Evolutionary conservation across 2,888 invertebrate species (phyloP).

Genomic region (Callyntrura guangdongensis): DNA sequence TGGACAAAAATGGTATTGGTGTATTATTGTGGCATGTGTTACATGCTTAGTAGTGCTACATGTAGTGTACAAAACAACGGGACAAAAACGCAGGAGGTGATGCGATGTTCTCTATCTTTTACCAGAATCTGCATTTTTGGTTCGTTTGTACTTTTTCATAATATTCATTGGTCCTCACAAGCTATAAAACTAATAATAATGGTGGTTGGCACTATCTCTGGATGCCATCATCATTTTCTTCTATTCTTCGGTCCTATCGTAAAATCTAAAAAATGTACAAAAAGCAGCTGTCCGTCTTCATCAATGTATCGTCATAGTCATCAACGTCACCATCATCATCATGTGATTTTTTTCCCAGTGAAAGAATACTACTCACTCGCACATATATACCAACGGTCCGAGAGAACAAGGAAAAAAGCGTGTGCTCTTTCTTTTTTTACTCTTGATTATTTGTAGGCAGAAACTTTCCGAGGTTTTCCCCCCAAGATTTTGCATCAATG

Average conservation of each 20-base stretch:
- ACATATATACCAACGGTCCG: background rate
- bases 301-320: background rate
- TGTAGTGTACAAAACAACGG: constrained; percentile 27
- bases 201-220: constrained; percentile 64
- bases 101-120: constrained; percentile 20
- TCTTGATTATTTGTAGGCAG: constrained; percentile 7
- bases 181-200: constrained; percentile 49
- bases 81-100: constrained; percentile 57
- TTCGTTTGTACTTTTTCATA: constrained; percentile 18
- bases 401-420: constrained; percentile 59
- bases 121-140: constrained; percentile 55
- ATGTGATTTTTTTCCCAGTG: constrained; percentile 53
- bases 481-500: constrained; percentile 76
- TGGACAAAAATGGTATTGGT: constrained; percentile 14
- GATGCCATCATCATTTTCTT: constrained; percentile 65
- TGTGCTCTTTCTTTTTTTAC: constrained; percentile 52
- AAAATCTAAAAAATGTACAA: constrained; percentile 62
- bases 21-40: constrained; percentile 39
- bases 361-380: constrained; percentile 21
- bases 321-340: constrained; percentile 2
- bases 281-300: constrained; percentile 63
- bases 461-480: constrained; percentile 25
- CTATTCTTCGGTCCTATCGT: constrained; percentile 18
- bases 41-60: background rate
- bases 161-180: background rate